phyloP scores from a whole-genome alignment of 2,113 vertebrate species.

The Irena cyanogastra region DNA sequence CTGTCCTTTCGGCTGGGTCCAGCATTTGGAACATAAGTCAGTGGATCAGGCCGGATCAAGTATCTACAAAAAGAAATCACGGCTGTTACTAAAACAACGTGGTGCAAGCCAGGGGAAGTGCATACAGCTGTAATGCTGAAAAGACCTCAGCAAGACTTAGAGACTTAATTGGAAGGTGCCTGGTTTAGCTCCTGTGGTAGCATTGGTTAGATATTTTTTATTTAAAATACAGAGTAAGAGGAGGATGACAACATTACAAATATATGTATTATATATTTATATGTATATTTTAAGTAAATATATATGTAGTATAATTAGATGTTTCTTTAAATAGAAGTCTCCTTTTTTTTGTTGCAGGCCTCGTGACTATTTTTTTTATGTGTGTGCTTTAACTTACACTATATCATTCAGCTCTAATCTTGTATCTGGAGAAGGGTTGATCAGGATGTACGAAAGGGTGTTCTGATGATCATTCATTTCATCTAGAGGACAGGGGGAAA shows the following conservation, averaged over 20 bases:
- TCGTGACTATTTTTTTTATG: background rate
- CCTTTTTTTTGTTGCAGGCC: background rate
- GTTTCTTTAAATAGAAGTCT: background rate
- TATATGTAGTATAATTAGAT: background rate
- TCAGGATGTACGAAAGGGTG: slow-evolving; percentile 92
- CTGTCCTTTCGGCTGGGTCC: slow-evolving; percentile 72
- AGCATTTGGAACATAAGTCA: slow-evolving; percentile 75
- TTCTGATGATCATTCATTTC: slow-evolving; percentile 96
- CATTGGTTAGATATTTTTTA: background rate
- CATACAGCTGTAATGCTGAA: background rate
- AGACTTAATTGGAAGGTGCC: background rate
- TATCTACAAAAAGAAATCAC: slow-evolving; percentile 66
- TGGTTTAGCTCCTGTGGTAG: background rate
- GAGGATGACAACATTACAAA: background rate
- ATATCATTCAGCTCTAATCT: slow-evolving; percentile 91
- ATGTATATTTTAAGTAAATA: background rate
- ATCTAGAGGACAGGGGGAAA: slow-evolving; percentile 74
- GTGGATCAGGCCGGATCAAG: slow-evolving; percentile 79
- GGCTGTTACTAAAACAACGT: background rate
- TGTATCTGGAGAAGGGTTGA: slow-evolving; percentile 92
- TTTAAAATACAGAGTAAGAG: background rate
- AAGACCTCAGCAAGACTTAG: background rate
- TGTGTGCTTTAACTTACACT: slow-evolving; percentile 78
- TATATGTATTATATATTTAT: background rate
- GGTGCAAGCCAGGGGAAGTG: background rate